Evolutionary conservation across 2,888 invertebrate genomes (phyloP).

Genomic region (Pammene fasciana): DNA sequence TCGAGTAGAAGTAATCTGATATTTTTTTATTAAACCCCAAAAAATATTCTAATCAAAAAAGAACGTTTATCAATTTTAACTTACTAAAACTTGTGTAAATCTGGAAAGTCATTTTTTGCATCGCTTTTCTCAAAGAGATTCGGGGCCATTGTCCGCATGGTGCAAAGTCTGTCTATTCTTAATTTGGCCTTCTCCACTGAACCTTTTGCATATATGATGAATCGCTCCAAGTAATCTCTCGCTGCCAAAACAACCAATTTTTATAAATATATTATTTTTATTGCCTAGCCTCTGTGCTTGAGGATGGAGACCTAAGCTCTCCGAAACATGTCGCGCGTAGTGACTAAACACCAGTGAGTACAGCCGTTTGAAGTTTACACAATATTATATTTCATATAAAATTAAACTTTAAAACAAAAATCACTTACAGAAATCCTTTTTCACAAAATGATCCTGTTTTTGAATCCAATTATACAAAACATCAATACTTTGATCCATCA

Average conservation of each 20-base stretch:
- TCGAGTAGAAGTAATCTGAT: too few relatives aligned
- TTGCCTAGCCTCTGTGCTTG: too few relatives aligned
- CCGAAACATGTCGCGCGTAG: too few relatives aligned
- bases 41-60: too few relatives aligned
- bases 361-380: too few relatives aligned
- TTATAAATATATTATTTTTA: too few relatives aligned
- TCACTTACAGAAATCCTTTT: conserved; percentile 45
- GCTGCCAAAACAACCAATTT: conserved; percentile 1
- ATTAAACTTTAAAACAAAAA: neutral
- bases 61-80: neutral
- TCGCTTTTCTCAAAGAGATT: conserved; percentile 13
- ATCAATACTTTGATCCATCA: conserved; percentile 41
- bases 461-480: conserved; percentile 41
- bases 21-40: too few relatives aligned
- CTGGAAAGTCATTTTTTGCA: conserved; percentile 12
- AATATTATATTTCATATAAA: too few relatives aligned
- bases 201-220: conserved; percentile 16
- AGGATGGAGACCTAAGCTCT: too few relatives aligned
- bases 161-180: conserved; percentile 14
- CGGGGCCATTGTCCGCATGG: conserved; percentile 24
- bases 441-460: conserved; percentile 43
- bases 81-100: conserved; percentile 16
- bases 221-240: conserved; percentile 10
- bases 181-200: conserved; percentile 17
- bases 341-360: too few relatives aligned